These are phyloP conservation scores for Hephaestus fuliginosus DNA, from an alignment of 2,797 vertebrate species.

Conservation along the genomic window DNA sequence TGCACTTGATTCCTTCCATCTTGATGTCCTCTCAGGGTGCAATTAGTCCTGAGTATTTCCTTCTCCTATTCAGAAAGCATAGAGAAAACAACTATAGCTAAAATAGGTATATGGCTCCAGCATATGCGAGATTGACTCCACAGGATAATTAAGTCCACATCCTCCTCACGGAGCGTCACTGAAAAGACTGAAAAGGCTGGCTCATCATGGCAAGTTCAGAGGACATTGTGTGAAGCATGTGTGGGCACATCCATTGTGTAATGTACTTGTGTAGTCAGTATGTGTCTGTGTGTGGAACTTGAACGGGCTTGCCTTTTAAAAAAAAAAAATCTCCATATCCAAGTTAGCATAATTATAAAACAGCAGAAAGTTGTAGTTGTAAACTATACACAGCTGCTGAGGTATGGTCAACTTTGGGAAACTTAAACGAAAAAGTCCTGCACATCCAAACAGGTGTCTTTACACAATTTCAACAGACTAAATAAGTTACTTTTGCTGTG, in stretches of 20 bases:
- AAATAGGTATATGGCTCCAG: slow-evolving; percentile 1
- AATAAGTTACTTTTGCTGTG: too few relatives aligned
- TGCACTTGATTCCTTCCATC: slow-evolving; percentile 17
- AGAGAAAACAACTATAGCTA: slow-evolving; percentile 5
- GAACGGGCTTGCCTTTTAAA: slow-evolving; percentile 21
- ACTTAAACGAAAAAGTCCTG: neutral
- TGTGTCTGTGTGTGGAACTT: slow-evolving; percentile 7
- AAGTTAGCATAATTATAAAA: slow-evolving; percentile 17
- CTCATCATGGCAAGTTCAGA: slow-evolving; percentile 26
- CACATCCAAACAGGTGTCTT: neutral
- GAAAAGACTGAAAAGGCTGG: slow-evolving; percentile 40
- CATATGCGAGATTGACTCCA: neutral
- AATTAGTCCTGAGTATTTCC: slow-evolving; percentile 9
- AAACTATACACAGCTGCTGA: neutral
- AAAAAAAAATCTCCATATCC: slow-evolving; percentile 21
- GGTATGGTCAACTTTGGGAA: neutral
- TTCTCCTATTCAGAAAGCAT: slow-evolving; percentile 5
- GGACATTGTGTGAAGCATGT: slow-evolving; percentile 37
- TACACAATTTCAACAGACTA: neutral
- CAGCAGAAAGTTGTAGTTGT: neutral
- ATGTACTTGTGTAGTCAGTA: slow-evolving; percentile 25
- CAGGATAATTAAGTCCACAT: slow-evolving; percentile 24
- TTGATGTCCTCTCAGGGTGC: slow-evolving; percentile 15
- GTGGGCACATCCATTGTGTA: slow-evolving; percentile 48
- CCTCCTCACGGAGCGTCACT: slow-evolving; percentile 11